Percentiles rank a stretch among this genome's conserved stretches.
These are phyloP conservation scores for Cephus sareptanus DNA, from an alignment of 2,888 invertebrate genomes.

Conservation along the genomic window DNA sequence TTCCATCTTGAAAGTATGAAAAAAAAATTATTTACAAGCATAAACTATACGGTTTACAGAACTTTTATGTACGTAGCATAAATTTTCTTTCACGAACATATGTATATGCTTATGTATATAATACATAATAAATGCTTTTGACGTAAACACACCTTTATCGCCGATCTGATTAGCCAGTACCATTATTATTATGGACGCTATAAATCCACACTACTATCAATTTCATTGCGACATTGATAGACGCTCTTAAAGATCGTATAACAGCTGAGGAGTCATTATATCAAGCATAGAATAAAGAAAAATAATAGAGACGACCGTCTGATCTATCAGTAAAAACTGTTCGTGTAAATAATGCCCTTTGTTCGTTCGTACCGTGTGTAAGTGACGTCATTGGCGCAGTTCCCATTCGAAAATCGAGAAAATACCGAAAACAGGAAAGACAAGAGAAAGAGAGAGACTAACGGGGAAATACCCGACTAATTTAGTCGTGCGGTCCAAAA, in stretches of 20 bases:
- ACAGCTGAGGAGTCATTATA: too few relatives aligned
- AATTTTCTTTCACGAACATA: too few relatives aligned
- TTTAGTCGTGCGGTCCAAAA: neutral
- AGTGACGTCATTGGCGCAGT: too few relatives aligned
- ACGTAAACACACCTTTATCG: too few relatives aligned
- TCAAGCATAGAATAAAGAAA: too few relatives aligned
- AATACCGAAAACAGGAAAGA: neutral
- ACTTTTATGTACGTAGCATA: too few relatives aligned
- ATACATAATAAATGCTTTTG: neutral
- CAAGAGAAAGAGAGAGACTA: neutral
- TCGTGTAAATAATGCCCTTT: neutral
- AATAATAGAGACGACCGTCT: neutral
- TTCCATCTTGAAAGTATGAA: neutral
- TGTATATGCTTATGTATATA: too few relatives aligned
- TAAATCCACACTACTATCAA: neutral
- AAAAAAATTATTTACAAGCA: neutral
- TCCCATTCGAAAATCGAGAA: neutral
- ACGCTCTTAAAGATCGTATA: too few relatives aligned
- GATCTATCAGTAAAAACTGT: neutral
- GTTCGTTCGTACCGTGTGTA: neutral
- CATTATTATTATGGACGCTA: neutral
- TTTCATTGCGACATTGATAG: too few relatives aligned
- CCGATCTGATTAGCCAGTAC: too few relatives aligned
- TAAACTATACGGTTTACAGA: too few relatives aligned
- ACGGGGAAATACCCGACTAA: slow-evolving; percentile 10